Conservation (phyloP, 2,113 vertebrate genomes). For the Zingel zingel region DNA sequence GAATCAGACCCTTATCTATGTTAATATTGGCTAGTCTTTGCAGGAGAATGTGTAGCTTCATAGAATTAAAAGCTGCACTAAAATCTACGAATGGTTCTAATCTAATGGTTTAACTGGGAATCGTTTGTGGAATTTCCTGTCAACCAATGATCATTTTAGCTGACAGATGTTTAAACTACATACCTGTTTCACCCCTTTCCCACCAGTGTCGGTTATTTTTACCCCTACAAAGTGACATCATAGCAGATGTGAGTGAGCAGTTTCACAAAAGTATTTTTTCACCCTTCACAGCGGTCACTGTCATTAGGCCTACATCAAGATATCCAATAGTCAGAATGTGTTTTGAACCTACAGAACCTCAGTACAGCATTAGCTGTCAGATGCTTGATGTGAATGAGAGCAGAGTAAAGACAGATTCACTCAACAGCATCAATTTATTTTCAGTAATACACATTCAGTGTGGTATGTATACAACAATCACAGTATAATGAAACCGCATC, state of each 20-base stretch:
- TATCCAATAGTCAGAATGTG: background rate
- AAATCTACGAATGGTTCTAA: too few relatives aligned
- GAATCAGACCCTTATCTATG: too few relatives aligned
- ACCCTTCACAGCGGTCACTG: background rate
- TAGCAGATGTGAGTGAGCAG: background rate
- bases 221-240: background rate
- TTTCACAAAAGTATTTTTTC: background rate
- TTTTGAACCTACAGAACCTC: background rate
- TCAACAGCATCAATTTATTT: slow-evolving; percentile 69
- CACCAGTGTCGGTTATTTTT: background rate
- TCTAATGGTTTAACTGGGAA: background rate
- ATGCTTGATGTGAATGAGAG: background rate
- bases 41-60: too few relatives aligned
- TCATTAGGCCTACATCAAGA: background rate
- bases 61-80: too few relatives aligned
- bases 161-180: background rate
- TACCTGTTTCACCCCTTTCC: background rate
- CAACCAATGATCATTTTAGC: background rate
- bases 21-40: too few relatives aligned
- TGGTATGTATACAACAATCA: slow-evolving; percentile 47
- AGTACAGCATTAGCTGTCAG: background rate
- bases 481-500: slow-evolving; percentile 54
- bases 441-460: slow-evolving; percentile 64
- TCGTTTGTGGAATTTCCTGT: background rate
- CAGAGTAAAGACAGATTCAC: slow-evolving; percentile 14